Conservation (phyloP, 2,797 vertebrate species). For the Tenualosa thibaudeaui region DNA sequence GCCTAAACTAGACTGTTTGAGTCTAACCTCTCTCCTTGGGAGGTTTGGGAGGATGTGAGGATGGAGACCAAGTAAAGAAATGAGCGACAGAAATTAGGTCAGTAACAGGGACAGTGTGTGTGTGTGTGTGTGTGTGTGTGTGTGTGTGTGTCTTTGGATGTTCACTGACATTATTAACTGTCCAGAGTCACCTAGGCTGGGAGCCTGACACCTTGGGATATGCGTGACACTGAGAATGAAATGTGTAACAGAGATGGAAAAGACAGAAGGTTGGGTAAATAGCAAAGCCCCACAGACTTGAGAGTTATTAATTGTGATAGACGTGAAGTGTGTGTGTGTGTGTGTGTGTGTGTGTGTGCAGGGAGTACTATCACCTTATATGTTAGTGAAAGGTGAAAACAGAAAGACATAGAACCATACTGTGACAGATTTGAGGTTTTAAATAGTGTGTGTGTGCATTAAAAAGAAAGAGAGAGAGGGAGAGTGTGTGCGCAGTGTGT, state of each 20-base stretch:
- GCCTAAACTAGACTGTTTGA: background rate
- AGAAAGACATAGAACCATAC: no score
- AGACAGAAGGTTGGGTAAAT: background rate
- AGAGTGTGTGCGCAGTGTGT: no score
- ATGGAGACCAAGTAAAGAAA: background rate
- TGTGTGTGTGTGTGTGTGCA: background rate
- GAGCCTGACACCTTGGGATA: background rate
- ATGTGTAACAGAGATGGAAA: no score
- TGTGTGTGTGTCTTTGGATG: background rate
- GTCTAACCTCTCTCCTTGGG: background rate
- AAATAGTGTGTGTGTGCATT: background rate
- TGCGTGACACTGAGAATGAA: background rate
- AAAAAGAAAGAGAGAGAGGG: no score
- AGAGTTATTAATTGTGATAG: background rate
- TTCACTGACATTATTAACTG: background rate
- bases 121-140: background rate
- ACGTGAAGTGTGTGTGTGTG: background rate
- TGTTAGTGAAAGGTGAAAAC: background rate
- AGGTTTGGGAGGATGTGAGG: background rate
- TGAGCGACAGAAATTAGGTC: background rate
- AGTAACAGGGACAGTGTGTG: background rate
- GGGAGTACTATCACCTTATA: no score
- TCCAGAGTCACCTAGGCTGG: background rate
- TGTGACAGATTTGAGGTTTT: background rate
- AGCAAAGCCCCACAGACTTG: background rate